phyloP scores from a whole-genome alignment of 2,113 vertebrate species.

The Sprattus sprattus region DNA sequence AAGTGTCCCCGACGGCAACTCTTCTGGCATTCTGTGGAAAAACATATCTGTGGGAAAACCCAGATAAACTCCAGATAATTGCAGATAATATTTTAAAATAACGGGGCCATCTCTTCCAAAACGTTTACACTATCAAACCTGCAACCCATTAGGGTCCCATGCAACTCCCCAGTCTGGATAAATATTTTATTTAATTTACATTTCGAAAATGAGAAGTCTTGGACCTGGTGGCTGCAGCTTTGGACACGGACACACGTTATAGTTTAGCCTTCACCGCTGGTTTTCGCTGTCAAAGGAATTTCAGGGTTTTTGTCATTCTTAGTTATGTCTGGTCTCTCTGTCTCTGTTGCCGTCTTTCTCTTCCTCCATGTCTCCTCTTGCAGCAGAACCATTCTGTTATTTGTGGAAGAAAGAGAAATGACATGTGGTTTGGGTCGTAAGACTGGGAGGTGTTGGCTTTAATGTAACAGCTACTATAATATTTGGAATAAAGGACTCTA shows the following conservation, averaged over 20 bases:
- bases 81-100: slow-evolving; percentile 33
- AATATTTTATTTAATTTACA: slow-evolving; percentile 65
- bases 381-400: neutral
- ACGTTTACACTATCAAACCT: slow-evolving; percentile 32
- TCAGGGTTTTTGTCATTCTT: slow-evolving; percentile 58
- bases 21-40: slow-evolving; percentile 1
- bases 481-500: slow-evolving; percentile 14
- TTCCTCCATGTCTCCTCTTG: neutral
- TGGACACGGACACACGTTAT: slow-evolving; percentile 54
- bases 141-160: slow-evolving; percentile 36
- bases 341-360: neutral
- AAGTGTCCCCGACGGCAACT: slow-evolving; percentile 36
- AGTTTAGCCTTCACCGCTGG: slow-evolving; percentile 62
- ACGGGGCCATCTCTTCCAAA: slow-evolving; percentile 9
- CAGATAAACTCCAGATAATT: slow-evolving; percentile 32
- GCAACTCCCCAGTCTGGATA: slow-evolving; percentile 28
- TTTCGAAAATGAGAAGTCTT: slow-evolving; percentile 33
- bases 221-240: slow-evolving; percentile 42
- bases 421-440: slow-evolving; percentile 34
- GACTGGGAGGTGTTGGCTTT: slow-evolving; percentile 29
- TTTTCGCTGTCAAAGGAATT: slow-evolving; percentile 67
- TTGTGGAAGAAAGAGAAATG: slow-evolving; percentile 2
- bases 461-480: slow-evolving; percentile 20
- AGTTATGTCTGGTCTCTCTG: slow-evolving; percentile 44
- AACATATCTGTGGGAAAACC: slow-evolving; percentile 30